Evolutionary conservation across 2,113 vertebrate species (phyloP).

Genomic region (Aleadryas rufinucha): DNA sequence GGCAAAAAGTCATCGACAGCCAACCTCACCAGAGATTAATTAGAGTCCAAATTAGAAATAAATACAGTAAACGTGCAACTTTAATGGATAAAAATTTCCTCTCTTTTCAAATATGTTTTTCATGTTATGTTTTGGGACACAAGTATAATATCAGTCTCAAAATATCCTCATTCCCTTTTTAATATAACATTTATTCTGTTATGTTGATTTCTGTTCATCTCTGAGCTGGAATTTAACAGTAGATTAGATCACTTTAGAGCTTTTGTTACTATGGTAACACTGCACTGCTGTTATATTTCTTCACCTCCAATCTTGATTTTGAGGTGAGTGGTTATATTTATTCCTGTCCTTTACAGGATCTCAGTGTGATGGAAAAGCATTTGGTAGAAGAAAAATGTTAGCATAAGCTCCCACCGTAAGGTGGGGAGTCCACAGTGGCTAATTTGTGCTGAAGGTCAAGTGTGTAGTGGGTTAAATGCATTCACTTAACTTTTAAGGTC

Average conservation of each 20-base stretch:
- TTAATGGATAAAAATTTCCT: background rate
- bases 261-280: conserved; percentile 74
- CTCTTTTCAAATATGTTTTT: background rate
- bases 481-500: background rate
- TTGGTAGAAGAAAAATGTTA: conserved; percentile 25
- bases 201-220: conserved; percentile 67
- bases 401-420: background rate
- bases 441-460: background rate
- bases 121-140: background rate
- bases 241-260: conserved; percentile 72
- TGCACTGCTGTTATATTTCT: conserved; percentile 38
- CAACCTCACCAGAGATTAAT: background rate
- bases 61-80: background rate
- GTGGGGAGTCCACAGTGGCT: background rate
- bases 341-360: conserved; percentile 50
- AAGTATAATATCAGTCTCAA: conserved; percentile 14
- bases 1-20: background rate
- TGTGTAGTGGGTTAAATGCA: background rate
- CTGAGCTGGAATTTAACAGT: conserved; percentile 67
- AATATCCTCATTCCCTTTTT: conserved; percentile 13
- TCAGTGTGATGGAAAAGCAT: conserved; percentile 28
- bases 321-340: conserved; percentile 65
- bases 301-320: conserved; percentile 64
- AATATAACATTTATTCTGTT: conserved; percentile 56
- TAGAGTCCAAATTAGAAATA: background rate